Conservation (phyloP, 2,113 vertebrate species). For the Vulpes vulpes region DNA sequence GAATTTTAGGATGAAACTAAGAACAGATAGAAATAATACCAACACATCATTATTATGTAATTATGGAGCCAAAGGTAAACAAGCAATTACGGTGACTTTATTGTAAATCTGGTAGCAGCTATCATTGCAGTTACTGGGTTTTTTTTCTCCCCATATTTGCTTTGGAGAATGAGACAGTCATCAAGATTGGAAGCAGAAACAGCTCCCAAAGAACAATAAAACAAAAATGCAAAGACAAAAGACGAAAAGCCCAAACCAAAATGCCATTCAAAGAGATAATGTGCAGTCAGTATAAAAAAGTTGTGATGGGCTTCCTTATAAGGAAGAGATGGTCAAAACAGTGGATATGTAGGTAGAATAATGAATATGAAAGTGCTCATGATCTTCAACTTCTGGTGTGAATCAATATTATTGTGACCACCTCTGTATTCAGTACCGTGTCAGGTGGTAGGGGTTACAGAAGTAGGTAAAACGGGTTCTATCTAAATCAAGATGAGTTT, state of each 20-base stretch:
- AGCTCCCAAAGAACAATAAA: background rate
- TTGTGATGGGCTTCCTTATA: background rate
- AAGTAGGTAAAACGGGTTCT: background rate
- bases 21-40: background rate
- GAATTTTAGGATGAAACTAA: conserved; percentile 17
- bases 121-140: background rate
- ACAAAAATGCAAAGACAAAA: background rate
- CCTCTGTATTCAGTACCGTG: background rate
- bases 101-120: background rate
- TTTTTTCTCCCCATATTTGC: background rate
- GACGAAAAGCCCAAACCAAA: background rate
- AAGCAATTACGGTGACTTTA: background rate
- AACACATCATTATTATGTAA: background rate
- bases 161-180: background rate
- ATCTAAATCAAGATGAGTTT: conserved; percentile 9
- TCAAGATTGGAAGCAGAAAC: background rate
- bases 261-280: background rate
- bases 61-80: background rate
- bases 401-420: background rate
- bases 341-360: background rate
- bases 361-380: background rate
- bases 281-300: background rate
- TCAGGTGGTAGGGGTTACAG: background rate
- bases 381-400: background rate
- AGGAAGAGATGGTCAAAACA: background rate